Evolutionary conservation across 2,113 vertebrate genomes (phyloP).

Genomic region (Xenopus borealis): DNA sequence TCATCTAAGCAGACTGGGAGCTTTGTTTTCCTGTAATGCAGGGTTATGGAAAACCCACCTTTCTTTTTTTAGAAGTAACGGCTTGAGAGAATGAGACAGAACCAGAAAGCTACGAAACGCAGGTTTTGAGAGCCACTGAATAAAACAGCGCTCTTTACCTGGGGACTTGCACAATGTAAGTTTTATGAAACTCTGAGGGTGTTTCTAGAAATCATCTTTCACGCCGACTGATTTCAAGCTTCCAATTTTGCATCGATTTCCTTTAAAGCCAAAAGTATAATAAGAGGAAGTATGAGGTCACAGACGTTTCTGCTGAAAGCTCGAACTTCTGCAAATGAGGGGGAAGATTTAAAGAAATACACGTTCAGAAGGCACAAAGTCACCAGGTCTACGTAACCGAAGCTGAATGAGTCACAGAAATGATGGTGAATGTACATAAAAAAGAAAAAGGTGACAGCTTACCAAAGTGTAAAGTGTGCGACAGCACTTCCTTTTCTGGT

Average conservation of each 20-base stretch:
- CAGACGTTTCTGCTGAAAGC: conserved; percentile 13
- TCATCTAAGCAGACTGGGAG: too few species aligned
- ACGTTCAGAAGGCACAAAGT: background rate
- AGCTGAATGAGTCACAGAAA: conserved; percentile 18
- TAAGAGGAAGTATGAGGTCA: conserved; percentile 6
- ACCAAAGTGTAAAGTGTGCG: background rate
- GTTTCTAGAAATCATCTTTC: conserved; percentile 6
- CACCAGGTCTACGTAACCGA: background rate
- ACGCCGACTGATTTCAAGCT: background rate
- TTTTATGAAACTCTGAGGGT: conserved; percentile 7
- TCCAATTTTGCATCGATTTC: background rate
- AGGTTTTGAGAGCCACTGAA: background rate
- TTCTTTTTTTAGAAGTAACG: conserved; percentile 6
- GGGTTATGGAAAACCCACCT: background rate
- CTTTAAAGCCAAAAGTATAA: background rate
- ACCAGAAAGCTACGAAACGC: background rate
- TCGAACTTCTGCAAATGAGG: conserved; percentile 12
- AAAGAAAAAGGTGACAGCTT: background rate
- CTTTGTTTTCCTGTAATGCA: conserved; percentile 23
- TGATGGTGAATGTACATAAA: background rate
- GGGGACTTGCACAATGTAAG: conserved; percentile 9
- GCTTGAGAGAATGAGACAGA: background rate
- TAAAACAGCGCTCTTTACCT: background rate
- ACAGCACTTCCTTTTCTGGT: conserved; percentile 12
- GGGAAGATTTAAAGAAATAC: background rate